Evolutionary conservation across 1,140 invertebrate genomes (phyloP).

Genomic region (Temnothorax longispinosus): DNA sequence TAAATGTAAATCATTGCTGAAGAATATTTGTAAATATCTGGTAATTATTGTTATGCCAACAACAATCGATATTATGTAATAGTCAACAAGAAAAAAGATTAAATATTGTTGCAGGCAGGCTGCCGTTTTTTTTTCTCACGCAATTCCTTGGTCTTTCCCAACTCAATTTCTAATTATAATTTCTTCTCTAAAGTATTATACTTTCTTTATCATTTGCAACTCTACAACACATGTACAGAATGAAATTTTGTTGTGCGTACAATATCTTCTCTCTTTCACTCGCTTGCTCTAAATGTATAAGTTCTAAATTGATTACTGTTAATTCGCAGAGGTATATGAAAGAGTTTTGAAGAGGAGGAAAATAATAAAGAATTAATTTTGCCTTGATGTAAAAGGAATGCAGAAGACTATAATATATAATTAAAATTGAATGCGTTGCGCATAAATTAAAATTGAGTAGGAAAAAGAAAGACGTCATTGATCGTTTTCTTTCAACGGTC

Average conservation of each 20-base stretch:
- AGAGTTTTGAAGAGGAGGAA: background rate
- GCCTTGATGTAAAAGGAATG: too few species aligned
- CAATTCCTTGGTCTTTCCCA: background rate
- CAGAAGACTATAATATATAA: background rate
- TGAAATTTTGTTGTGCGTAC: background rate
- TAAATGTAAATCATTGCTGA: conserved; percentile 36
- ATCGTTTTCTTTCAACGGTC: background rate
- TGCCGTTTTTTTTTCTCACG: background rate
- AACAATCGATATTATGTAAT: background rate
- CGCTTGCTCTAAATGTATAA: background rate
- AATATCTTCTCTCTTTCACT: background rate
- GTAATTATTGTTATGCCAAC: background rate
- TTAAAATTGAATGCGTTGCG: background rate
- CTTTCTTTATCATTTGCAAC: background rate
- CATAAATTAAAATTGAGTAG: background rate
- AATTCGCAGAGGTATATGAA: background rate
- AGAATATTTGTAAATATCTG: conserved; percentile 32
- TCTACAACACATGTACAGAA: background rate
- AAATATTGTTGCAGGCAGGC: background rate
- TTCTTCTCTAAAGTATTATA: background rate
- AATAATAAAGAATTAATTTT: background rate
- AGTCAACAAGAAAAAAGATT: conserved; percentile 5
- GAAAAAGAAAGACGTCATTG: background rate
- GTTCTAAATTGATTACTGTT: background rate
- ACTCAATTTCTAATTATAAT: background rate